Conservation (phyloP, 2,113 vertebrate genomes). For the Mirza zaza region DNA sequence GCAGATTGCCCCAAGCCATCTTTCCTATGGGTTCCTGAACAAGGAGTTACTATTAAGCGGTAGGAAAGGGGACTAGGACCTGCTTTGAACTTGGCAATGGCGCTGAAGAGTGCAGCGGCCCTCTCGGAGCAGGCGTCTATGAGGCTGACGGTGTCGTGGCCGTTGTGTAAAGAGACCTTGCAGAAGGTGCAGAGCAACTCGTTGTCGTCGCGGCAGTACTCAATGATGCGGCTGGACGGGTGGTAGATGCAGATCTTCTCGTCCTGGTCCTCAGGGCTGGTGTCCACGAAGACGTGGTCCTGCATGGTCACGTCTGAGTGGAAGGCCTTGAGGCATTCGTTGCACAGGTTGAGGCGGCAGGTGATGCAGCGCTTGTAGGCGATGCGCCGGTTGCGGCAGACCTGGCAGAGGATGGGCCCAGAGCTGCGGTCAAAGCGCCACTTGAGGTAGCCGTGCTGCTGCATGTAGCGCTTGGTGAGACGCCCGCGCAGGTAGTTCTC, state of each 20-base stretch:
- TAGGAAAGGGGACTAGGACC: slow-evolving; percentile 42
- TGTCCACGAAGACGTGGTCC: slow-evolving; percentile 80
- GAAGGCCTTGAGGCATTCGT: slow-evolving; percentile 76
- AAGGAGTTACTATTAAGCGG: neutral
- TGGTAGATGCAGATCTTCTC: slow-evolving; percentile 80
- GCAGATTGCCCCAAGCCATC: neutral
- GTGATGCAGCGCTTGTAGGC: slow-evolving; percentile 79
- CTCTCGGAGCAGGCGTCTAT: slow-evolving; percentile 66
- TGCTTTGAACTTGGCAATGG: slow-evolving; percentile 82
- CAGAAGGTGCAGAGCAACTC: slow-evolving; percentile 78
- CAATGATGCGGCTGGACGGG: slow-evolving; percentile 69
- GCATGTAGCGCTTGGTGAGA: slow-evolving; percentile 82
- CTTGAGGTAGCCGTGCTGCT: slow-evolving; percentile 72
- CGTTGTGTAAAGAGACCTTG: slow-evolving; percentile 65
- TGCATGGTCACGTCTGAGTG: slow-evolving; percentile 75
- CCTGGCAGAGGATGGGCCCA: slow-evolving; percentile 72
- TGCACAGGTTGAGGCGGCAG: slow-evolving; percentile 80
- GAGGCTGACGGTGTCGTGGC: slow-evolving; percentile 73
- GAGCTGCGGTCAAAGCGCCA: slow-evolving; percentile 78
- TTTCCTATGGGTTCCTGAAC: neutral
- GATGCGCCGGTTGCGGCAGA: slow-evolving; percentile 64
- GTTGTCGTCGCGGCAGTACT: slow-evolving; percentile 79
- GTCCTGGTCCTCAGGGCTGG: slow-evolving; percentile 66
- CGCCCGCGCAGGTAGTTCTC: slow-evolving; percentile 80
- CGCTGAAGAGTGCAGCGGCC: slow-evolving; percentile 74